phyloP scores from a whole-genome alignment of 2,113 vertebrate genomes.

The Petrocephalus zakoni region DNA sequence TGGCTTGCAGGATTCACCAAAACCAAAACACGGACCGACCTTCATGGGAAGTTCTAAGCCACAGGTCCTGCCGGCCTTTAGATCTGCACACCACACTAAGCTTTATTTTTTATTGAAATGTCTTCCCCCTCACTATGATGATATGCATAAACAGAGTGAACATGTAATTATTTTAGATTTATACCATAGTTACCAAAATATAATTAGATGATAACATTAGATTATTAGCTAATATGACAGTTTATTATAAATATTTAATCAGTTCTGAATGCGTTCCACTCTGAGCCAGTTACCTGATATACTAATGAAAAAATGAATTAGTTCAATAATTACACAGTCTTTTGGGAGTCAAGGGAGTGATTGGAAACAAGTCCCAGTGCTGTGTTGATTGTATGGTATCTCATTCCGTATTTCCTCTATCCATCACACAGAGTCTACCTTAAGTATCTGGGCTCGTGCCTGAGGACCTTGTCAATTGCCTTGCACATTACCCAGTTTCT shows the following conservation, averaged over 20 bases:
- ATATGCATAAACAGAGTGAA: not conserved
- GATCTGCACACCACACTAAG: not conserved
- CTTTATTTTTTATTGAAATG: not conserved
- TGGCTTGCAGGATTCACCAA: not conserved
- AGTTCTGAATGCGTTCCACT: not conserved
- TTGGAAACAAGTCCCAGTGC: not conserved
- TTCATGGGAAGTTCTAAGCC: not conserved
- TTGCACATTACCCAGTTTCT: not conserved
- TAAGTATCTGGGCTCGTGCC: not conserved
- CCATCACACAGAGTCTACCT: not conserved
- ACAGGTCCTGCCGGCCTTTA: not conserved
- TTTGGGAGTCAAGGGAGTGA: not conserved
- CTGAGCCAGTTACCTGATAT: not conserved
- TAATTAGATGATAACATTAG: slow-evolving; percentile 2
- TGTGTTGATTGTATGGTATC: not conserved
- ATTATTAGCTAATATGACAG: not conserved
- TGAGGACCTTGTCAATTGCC: not conserved
- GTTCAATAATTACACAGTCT: not conserved
- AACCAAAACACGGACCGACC: not conserved
- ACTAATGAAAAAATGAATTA: slow-evolving; percentile 7
- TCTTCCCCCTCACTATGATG: not conserved
- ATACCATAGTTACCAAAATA: not conserved
- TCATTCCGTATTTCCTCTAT: not conserved
- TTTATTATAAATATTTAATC: slow-evolving; percentile 3
- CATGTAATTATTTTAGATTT: not conserved